Percentiles rank a stretch among this genome's conserved stretches.
phyloP scores from a whole-genome alignment of 2,113 vertebrate genomes.

The Xenopus tropicalis region DNA sequence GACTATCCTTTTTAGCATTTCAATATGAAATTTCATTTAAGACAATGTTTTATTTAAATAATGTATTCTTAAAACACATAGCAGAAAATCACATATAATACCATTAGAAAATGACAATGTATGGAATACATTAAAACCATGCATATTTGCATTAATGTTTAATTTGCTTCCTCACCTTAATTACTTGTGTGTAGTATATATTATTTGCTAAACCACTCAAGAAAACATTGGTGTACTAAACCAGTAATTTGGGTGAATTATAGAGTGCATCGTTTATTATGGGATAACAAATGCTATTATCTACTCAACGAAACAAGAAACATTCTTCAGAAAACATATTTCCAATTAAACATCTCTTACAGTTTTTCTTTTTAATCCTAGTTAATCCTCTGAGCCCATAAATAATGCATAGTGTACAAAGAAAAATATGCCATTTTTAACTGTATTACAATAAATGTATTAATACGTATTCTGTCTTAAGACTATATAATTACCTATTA shows the following conservation, averaged over 20 bases:
- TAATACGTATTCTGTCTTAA: not conserved
- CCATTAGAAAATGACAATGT: too few relatives aligned
- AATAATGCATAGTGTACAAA: not conserved
- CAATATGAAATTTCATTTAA: too few relatives aligned
- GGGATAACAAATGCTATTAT: not conserved
- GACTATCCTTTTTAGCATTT: too few relatives aligned
- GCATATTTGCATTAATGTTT: not conserved
- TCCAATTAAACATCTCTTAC: slow-evolving; percentile 4
- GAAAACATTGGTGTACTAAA: slow-evolving; percentile 3
- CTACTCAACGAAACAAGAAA: slow-evolving; percentile 2
- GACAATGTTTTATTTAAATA: too few relatives aligned
- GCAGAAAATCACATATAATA: too few relatives aligned
- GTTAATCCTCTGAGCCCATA: slow-evolving; percentile 1
- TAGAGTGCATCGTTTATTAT: not conserved
- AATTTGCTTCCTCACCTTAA: not conserved
- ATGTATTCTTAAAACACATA: too few relatives aligned
- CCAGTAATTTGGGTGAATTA: slow-evolving; percentile 3
- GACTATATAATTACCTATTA: not conserved
- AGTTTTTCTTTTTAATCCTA: slow-evolving; percentile 11
- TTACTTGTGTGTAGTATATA: not conserved
- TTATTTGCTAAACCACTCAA: slow-evolving; percentile 6
- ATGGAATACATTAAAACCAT: too few relatives aligned
- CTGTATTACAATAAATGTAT: not conserved
- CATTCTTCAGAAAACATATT: slow-evolving; percentile 6
- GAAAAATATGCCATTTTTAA: not conserved